Base-by-base conservation (phyloP, 2,797 vertebrate genomes). In the Sitta carolinensis region DNA sequence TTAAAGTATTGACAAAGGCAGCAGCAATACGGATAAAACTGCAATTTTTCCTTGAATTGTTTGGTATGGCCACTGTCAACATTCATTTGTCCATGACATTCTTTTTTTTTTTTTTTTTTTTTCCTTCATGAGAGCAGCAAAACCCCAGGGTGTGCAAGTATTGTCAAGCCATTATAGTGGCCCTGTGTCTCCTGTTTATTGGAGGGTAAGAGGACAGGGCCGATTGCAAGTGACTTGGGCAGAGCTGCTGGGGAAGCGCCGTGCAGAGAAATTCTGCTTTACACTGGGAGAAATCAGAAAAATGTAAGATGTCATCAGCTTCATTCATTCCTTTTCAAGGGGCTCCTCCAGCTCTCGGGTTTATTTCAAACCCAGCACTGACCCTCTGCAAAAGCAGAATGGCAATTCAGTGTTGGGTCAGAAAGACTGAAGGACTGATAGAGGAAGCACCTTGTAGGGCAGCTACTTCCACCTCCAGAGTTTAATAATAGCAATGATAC, bases 1-100 rank as follows among this genome's bases (percentile, higher is more conserved):
- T 98, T 97, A 98, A 98, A 96, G 96, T 98, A 99, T 99, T 97
- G 98, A 99, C 99, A 98, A 97, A 95, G 96, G 96, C 98, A 96
- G 89, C 95, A 96, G 96, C 87, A 84, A 91, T 96, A 95, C 96
- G 34, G 94, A 96, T 92, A 92, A 97, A 87, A 89, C 93, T 45
- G 95, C 90, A 61, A 84, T 95, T 95, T 97, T 96, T 96, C 83
- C 95, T 86, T 62, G 82, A 94, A 93, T 89, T 76, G 88, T 87
- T 88, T 96, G 94, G 90, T 94, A 95, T 96, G 66, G 94, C 93
- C 97, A 98, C 96, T 93, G 94, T 88, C 95, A 78, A 94, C 91
- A 87, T 91, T 96, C 93, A 90, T 97, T 93, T 96, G 95, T 96
- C 93, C 79, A 50, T 89, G 97, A 97, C 95, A 91, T 74, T 90